Percentiles rank a stretch among this genome's conserved stretches.
Evolutionary conservation across 1,140 invertebrate genomes (phyloP).

Genomic region (Daktulosphaira vitifoliae): DNA sequence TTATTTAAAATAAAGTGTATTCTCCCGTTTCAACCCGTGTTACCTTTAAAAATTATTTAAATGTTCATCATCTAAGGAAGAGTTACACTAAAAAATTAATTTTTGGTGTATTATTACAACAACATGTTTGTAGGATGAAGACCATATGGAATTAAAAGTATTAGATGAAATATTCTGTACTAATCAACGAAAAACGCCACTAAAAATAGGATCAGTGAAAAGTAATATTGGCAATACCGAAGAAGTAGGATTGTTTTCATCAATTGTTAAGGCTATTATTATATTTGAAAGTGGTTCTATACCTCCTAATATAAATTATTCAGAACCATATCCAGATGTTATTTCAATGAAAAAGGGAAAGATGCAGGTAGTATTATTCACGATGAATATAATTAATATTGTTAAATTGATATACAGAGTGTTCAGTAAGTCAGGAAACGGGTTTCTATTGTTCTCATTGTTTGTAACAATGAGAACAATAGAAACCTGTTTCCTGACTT

Average conservation of each 20-base stretch:
- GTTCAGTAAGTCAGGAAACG: no score
- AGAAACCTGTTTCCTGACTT: no score
- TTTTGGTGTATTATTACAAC: no score
- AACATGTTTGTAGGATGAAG: constrained; percentile 9
- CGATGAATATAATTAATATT: background rate
- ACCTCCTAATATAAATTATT: constrained; percentile 54
- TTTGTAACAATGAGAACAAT: no score
- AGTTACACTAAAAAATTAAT: no score
- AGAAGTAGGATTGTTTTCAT: constrained; percentile 52
- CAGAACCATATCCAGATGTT: constrained; percentile 22
- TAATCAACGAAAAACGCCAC: constrained; percentile 45
- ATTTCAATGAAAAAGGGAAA: constrained; percentile 73
- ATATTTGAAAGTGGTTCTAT: constrained; percentile 53
- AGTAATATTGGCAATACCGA: constrained; percentile 68
- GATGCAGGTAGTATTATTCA: constrained; percentile 42
- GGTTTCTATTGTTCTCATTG: no score
- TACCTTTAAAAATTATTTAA: no score
- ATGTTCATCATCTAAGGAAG: no score
- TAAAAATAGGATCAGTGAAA: constrained; percentile 64
- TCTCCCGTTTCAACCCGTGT: no score
- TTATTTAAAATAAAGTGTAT: no score
- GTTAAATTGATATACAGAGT: background rate
- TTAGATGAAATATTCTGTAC: constrained; percentile 22
- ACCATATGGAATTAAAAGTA: constrained; percentile 8
- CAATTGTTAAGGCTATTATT: constrained; percentile 50